Evolutionary conservation across 2,797 vertebrate species (phyloP), one percentile per base, ranked within the genome.

Genomic region (Bradypodion ventrale): DNA sequence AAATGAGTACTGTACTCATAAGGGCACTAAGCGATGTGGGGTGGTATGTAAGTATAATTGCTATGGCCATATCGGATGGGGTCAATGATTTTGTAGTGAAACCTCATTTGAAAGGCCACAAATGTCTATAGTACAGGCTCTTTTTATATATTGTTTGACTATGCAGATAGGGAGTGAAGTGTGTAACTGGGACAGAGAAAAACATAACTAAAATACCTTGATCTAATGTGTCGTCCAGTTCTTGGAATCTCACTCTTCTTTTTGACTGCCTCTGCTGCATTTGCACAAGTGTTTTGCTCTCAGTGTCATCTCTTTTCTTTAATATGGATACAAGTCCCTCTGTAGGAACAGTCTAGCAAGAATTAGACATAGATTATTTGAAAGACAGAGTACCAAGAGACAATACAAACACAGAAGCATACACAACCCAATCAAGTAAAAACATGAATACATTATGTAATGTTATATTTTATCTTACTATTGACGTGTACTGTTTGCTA

Each of bases 291-390:
- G 89, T 82, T 40, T 95, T 94, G 80, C 97, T 96, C 68, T 97
- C 96, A 83, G 95, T 83, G 2, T 96, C 96, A 89, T 94, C 96
- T 93, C 96, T 96, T 92, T 97, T 98, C 95, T 99, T 99, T 88
- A 99, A 91, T 83, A 99, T 99, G 83, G 98, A 99, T 62, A 99
- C 97, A 92, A 99, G 92, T 1, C 98, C 98, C 73, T 98, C 97
- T 0, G 97, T 94, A 35, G 96, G 97, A 42, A 94, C 95, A 78
- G 93, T 96, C 98, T 99, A 90, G 87, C 70, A 74, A 72, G 73
- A 85, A 86, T 89, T 65, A 83, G 63, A 9, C 19, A 1, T 7
- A 76, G 42, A 63, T 62, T 46, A n/a, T 81, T 82, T 70, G 76
- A 77, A 82, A 21, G 42, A 44, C 21, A 25, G n/a, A 77, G 2